These are phyloP conservation scores for Echinarachnius parma DNA, from an alignment of 53 echinoderm and acorn worm species.

Conservation along the genomic window DNA sequence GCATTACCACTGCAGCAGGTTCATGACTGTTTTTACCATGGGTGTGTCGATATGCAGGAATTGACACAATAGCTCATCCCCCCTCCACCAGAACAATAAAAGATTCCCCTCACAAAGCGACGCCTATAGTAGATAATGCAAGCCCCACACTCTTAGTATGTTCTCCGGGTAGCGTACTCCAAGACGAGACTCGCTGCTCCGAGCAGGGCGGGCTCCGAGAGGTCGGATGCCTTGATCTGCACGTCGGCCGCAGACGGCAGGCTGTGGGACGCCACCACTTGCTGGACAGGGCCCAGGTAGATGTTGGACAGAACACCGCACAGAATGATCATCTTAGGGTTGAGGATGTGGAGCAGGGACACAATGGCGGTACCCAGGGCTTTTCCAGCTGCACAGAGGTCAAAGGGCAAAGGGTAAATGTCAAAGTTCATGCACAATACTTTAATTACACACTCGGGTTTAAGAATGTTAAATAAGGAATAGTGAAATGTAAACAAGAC, in stretches of 20 bases:
- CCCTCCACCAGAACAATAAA: too few species aligned
- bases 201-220: conserved; percentile 83
- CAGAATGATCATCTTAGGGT: conserved; percentile 82
- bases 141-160: too few species aligned
- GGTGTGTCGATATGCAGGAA: too few species aligned
- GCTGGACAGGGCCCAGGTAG: conserved; percentile 62
- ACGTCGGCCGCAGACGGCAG: conserved; percentile 69
- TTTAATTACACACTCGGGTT: too few species aligned
- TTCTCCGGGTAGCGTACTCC: conserved; percentile 87
- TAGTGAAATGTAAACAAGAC: conserved; percentile 58
- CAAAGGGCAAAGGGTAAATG: too few species aligned
- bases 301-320: conserved; percentile 72
- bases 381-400: conserved; percentile 68
- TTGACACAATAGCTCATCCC: too few species aligned
- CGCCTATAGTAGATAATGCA: too few species aligned
- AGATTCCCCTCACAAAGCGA: too few species aligned
- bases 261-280: conserved; percentile 56
- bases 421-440: too few species aligned
- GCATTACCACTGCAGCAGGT: too few species aligned
- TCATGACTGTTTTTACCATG: too few species aligned
- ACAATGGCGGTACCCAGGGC: conserved; percentile 66
- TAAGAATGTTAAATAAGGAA: conserved; percentile 59
- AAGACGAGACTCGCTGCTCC: conserved; percentile 96
- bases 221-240: conserved; percentile 59
- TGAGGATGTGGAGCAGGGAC: conserved; percentile 80